phyloP scores from a whole-genome alignment of 2,888 invertebrate species.

The Abrostola tripartita region DNA sequence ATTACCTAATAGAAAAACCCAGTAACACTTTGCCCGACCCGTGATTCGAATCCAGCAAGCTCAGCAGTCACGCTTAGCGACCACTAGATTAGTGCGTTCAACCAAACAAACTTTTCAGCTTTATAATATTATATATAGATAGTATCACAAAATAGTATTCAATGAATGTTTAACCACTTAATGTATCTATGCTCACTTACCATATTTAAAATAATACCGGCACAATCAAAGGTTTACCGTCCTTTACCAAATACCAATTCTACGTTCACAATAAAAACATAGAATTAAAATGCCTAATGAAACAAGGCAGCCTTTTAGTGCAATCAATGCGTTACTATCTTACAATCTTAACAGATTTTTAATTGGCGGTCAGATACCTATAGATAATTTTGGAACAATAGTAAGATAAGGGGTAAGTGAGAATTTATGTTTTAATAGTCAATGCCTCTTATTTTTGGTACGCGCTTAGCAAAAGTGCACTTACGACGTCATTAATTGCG shows the following conservation, averaged over 20 bases:
- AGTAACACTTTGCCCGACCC: too few species aligned
- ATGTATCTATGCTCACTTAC: slow-evolving; percentile 25
- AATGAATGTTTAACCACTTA: slow-evolving; percentile 11
- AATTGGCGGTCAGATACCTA: slow-evolving; percentile 71
- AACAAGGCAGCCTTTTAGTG: slow-evolving; percentile 58
- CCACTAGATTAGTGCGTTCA: too few species aligned
- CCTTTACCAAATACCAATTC: slow-evolving; percentile 26
- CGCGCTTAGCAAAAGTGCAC: slow-evolving; percentile 29
- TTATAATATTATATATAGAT: too few species aligned
- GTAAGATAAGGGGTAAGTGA: slow-evolving; percentile 77
- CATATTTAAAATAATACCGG: slow-evolving; percentile 34
- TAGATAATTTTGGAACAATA: slow-evolving; percentile 76
- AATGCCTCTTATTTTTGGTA: slow-evolving; percentile 39
- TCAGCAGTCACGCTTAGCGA: too few species aligned
- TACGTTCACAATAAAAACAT: slow-evolving; percentile 35
- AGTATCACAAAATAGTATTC: background rate
- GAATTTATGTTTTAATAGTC: slow-evolving; percentile 78
- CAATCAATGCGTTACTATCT: slow-evolving; percentile 60
- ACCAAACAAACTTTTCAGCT: too few species aligned
- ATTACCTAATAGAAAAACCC: too few species aligned
- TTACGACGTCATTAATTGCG: slow-evolving; percentile 29
- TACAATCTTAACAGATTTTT: slow-evolving; percentile 71
- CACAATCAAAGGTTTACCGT: slow-evolving; percentile 29
- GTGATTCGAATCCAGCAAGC: too few species aligned
- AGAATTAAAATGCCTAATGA: slow-evolving; percentile 53